These are phyloP conservation scores for Rousettus madagascariensis DNA, from an alignment of 2,797 vertebrate species.

Conservation along the genomic window DNA sequence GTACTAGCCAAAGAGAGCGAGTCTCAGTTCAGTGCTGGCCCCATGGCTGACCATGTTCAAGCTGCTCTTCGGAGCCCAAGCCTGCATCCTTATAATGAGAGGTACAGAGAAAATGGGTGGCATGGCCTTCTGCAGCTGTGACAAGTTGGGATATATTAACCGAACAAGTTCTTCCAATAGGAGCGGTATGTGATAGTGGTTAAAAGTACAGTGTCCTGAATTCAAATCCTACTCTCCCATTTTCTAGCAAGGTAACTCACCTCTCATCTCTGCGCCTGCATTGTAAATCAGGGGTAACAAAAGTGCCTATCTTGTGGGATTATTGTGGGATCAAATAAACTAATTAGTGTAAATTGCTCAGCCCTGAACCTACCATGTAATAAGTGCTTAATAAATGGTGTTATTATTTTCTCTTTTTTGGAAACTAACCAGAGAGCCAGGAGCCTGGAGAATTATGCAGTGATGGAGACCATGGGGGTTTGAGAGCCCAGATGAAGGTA, in stretches of 20 bases:
- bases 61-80: not conserved
- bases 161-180: not conserved
- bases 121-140: not conserved
- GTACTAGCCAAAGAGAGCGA: not conserved
- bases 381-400: not conserved
- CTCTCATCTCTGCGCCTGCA: not conserved
- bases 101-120: not conserved
- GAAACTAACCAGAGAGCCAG: not conserved
- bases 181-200: fast-evolving
- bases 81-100: not conserved
- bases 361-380: too few relatives aligned
- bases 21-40: not conserved
- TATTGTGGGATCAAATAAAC: not conserved
- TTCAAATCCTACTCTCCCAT: not conserved
- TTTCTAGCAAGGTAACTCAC: not conserved
- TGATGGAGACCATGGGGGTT: too few relatives aligned
- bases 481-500: not conserved
- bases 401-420: not conserved
- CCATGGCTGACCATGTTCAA: not conserved
- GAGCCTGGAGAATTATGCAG: not conserved
- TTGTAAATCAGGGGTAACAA: not conserved
- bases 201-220: not conserved
- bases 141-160: not conserved
- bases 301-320: not conserved
- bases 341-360: not conserved